Percentiles rank a stretch among this genome's conserved stretches.
Evolutionary conservation across 2,113 vertebrate genomes (phyloP).

Genomic region (Romanogobio albipinnatus): DNA sequence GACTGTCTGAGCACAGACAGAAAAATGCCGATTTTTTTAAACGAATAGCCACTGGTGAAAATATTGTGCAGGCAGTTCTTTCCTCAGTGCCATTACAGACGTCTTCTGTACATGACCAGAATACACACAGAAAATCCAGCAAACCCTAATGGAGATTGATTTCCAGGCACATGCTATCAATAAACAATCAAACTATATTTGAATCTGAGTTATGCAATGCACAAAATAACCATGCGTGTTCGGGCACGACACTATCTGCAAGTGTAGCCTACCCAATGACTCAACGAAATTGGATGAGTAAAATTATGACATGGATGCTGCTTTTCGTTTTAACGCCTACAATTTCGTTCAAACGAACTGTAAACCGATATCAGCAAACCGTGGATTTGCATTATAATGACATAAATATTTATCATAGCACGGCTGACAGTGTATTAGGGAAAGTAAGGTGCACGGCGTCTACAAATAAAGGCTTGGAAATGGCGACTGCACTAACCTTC

Average conservation of each 20-base stretch:
- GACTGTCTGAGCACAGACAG: slow-evolving; percentile 77
- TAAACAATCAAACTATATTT: slow-evolving; percentile 81
- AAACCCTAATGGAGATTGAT: slow-evolving; percentile 81
- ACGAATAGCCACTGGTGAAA: slow-evolving; percentile 85
- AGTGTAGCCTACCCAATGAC: slow-evolving; percentile 34
- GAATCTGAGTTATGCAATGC: slow-evolving; percentile 80
- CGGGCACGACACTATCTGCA: slow-evolving; percentile 52
- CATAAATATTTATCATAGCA: slow-evolving; percentile 71
- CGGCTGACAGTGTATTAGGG: slow-evolving; percentile 57
- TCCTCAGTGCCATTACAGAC: slow-evolving; percentile 28
- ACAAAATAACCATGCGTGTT: slow-evolving; percentile 66
- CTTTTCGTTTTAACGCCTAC: slow-evolving; percentile 29
- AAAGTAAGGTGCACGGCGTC: slow-evolving; percentile 42
- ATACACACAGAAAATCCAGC: slow-evolving; percentile 77
- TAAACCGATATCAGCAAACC: slow-evolving; percentile 46
- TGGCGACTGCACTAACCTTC: slow-evolving; percentile 69
- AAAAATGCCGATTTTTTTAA: slow-evolving; percentile 54
- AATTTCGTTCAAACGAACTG: slow-evolving; percentile 44
- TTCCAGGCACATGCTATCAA: slow-evolving; percentile 80
- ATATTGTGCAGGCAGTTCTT: slow-evolving; percentile 28
- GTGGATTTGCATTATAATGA: slow-evolving; percentile 71
- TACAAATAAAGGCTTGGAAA: slow-evolving; percentile 56
- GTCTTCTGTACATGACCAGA: slow-evolving; percentile 51
- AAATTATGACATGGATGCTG: slow-evolving; percentile 33
- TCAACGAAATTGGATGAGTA: slow-evolving; percentile 44